These are phyloP conservation scores for Hemithea aestivaria DNA, from an alignment of 2,888 invertebrate species.

Conservation along the genomic window DNA sequence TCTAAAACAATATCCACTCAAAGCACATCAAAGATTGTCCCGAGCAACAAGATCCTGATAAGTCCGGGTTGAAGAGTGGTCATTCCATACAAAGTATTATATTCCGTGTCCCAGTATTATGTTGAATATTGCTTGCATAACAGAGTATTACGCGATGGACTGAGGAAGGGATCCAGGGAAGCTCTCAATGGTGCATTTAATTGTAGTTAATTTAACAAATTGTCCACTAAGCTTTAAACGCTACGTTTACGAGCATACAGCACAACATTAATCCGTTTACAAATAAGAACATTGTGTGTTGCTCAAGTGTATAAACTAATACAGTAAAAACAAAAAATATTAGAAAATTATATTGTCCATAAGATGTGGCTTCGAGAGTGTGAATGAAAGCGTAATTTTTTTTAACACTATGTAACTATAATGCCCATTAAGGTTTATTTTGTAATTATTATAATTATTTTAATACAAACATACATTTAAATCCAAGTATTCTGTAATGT, in stretches of 20 bases:
- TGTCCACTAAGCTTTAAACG: constrained; percentile 72
- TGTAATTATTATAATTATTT: constrained; percentile 77
- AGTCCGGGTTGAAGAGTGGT: no score
- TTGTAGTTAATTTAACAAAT: constrained; percentile 70
- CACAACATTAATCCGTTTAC: constrained; percentile 61
- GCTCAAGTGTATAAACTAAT: constrained; percentile 51
- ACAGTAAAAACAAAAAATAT: constrained; percentile 40
- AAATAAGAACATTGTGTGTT: constrained; percentile 48
- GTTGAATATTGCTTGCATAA: constrained; percentile 65
- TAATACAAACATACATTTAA: constrained; percentile 71
- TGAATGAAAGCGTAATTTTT: constrained; percentile 58
- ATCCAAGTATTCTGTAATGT: constrained; percentile 75
- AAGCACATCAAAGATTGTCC: no score
- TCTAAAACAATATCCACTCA: no score
- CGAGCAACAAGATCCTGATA: no score
- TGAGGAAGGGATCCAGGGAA: constrained; percentile 40
- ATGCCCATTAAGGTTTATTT: constrained; percentile 71
- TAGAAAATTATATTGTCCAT: constrained; percentile 58
- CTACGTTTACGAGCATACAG: constrained; percentile 59
- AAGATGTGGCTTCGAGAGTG: constrained; percentile 59
- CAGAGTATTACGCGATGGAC: constrained; percentile 38
- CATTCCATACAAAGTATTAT: no score
- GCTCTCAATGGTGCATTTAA: constrained; percentile 75
- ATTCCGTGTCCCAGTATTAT: constrained; percentile 53
- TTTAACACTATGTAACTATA: constrained; percentile 59